Conservation (phyloP, 1,140 invertebrate species). For the Drosophila busckii region DNA sequence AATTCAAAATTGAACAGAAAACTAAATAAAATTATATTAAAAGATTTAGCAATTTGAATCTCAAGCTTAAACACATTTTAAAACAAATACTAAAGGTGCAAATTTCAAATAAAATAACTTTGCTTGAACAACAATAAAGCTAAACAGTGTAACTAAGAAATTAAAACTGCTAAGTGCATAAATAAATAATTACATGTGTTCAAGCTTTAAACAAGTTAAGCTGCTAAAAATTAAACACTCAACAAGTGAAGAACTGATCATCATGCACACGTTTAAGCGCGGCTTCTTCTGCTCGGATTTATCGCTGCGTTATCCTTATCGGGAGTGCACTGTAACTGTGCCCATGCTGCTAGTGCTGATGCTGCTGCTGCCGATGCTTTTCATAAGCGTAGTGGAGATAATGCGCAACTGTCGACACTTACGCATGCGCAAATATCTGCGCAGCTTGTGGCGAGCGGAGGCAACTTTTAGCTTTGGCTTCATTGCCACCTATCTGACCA, state of each 20-base stretch:
- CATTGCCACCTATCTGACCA: constrained; percentile 69
- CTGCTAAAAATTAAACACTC: neutral
- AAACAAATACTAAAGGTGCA: too few species aligned
- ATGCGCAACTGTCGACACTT: constrained; percentile 66
- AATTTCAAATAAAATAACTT: too few species aligned
- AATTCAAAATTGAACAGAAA: too few species aligned
- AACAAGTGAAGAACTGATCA: neutral
- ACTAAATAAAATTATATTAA: too few species aligned
- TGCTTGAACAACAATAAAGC: too few species aligned
- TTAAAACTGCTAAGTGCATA: too few species aligned
- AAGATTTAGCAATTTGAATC: too few species aligned
- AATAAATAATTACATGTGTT: too few species aligned
- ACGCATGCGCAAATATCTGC: constrained; percentile 56
- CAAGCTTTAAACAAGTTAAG: too few species aligned
- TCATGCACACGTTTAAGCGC: constrained; percentile 66
- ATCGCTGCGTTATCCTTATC: constrained; percentile 63
- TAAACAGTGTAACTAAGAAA: too few species aligned
- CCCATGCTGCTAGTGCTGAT: constrained; percentile 66
- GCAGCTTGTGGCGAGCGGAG: constrained; percentile 59
- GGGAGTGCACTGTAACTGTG: constrained; percentile 70
- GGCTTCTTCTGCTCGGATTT: constrained; percentile 72
- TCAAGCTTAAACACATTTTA: too few species aligned
- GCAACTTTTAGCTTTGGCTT: constrained; percentile 71
- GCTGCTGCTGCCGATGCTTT: constrained; percentile 71
- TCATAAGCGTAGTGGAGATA: constrained; percentile 66